Base-by-base conservation (phyloP, 2,113 vertebrate species). In the Bucco capensis region DNA sequence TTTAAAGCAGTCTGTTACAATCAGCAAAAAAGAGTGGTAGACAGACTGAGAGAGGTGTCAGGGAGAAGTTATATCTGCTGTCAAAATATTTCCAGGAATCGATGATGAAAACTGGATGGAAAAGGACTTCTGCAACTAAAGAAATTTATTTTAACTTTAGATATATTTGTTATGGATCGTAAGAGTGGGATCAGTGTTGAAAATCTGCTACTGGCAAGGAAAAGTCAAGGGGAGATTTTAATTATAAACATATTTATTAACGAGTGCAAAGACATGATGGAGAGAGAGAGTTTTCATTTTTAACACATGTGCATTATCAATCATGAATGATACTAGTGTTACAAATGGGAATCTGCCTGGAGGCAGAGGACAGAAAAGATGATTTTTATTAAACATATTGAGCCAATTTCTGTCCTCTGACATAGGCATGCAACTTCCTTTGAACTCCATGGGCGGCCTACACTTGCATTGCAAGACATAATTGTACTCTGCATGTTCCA, bases 211-310 rank as follows among this genome's bases (percentile, higher is more conserved):
- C 81, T 93, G 83, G 78, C 83, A 93, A 78, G 35, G 37, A 61
- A 65, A 37, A 25, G 40, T 69, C 18, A 27, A 49, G 58, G 83
- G 27, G 82, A 74, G 64, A 92, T 76, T 79, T 88, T 92, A 92
- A 95, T 93, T 89, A n/a, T 37, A 78, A 95, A 78, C 57, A 73
- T 51, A 88, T 75, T 92, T 91, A 87, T 92, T 90, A 89, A 53
- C 44, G 38, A 47, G 5, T 82, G 31, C 33, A 73, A 31, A 65
- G 83, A 89, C 22, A 46, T 50, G 47, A 67, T 51, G 42, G 61
- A 44, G 57, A 88, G 49, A 94, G 88, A 61, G 49, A 66, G 12
- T 58, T 90, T 93, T 94, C 51, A 84, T 96, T 95, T 87, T 74
- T 88, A 79, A 88, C 78, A 89, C 31, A 62, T 83, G 64, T 92